Evolutionary conservation across 2,888 invertebrate species (phyloP).

Genomic region (Endotricha flammealis): DNA sequence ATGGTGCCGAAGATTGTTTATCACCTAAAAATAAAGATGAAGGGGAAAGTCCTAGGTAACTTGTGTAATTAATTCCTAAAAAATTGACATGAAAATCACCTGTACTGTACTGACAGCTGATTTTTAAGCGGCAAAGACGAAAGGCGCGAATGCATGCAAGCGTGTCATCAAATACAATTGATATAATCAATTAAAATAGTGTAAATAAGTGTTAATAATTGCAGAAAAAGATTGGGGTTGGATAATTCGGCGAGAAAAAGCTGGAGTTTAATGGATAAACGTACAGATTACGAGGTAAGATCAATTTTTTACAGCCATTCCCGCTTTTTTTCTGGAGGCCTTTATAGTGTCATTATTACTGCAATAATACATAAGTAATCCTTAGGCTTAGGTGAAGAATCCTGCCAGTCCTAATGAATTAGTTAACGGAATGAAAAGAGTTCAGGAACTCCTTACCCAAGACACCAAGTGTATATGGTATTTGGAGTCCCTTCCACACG

Average conservation of each 20-base stretch:
- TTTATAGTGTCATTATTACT: too few relatives aligned
- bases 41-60: constrained; percentile 56
- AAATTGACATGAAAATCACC: constrained; percentile 21
- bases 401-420: too few relatives aligned
- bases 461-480: too few relatives aligned
- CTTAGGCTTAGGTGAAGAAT: too few relatives aligned
- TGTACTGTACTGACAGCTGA: constrained; percentile 64
- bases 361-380: too few relatives aligned
- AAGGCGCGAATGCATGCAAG: constrained; percentile 52
- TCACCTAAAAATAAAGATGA: constrained; percentile 36
- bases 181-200: constrained; percentile 10
- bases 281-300: constrained; percentile 62
- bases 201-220: constrained; percentile 26
- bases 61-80: constrained; percentile 22
- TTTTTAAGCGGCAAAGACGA: constrained; percentile 67
- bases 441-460: too few relatives aligned
- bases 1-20: constrained; percentile 38
- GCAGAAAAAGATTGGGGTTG: constrained; percentile 55
- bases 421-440: too few relatives aligned
- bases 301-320: constrained; percentile 32
- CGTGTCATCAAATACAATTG: constrained; percentile 18
- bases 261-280: constrained; percentile 69
- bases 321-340: constrained; percentile 60
- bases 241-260: constrained; percentile 53
- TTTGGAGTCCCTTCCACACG: too few relatives aligned